These are phyloP conservation scores for Neria commutata DNA, from an alignment of 2,888 invertebrate species.

Conservation along the genomic window DNA sequence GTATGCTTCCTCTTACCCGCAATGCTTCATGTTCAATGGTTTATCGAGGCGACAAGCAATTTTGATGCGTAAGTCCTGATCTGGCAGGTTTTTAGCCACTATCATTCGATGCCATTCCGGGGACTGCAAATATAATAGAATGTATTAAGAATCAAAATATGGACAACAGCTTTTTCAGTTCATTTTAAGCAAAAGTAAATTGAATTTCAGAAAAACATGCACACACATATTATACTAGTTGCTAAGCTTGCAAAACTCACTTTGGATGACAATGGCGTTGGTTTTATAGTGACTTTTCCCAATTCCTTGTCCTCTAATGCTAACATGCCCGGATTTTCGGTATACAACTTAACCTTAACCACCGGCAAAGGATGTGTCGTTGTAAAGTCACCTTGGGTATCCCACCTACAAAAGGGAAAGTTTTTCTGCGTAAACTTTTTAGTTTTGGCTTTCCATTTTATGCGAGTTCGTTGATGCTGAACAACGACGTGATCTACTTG, in stretches of 20 bases:
- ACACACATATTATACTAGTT: too few species aligned
- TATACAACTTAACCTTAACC: slow-evolving; percentile 97
- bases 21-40: slow-evolving; percentile 98
- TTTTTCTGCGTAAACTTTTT: too few species aligned
- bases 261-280: slow-evolving; percentile 86
- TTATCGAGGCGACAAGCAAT: slow-evolving; percentile 99
- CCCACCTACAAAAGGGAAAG: slow-evolving; percentile 76
- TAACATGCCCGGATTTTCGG: slow-evolving; percentile 96
- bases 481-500: too few species aligned
- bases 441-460: too few species aligned
- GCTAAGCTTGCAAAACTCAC: too few species aligned
- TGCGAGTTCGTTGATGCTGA: too few species aligned
- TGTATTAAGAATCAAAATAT: slow-evolving; percentile 1
- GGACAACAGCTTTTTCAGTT: neutral
- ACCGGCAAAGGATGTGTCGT: slow-evolving; percentile 96
- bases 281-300: slow-evolving; percentile 88
- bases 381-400: slow-evolving; percentile 99
- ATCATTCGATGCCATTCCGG: slow-evolving; percentile 99
- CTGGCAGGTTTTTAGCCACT: slow-evolving; percentile 91
- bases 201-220: too few species aligned
- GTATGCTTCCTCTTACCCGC: too few species aligned
- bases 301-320: slow-evolving; percentile 99
- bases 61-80: slow-evolving; percentile 95
- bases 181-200: too few species aligned
- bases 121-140: slow-evolving; percentile 63